Base-by-base conservation (phyloP, 2,797 vertebrate genomes). In the Pseudocheirus occidentalis region DNA sequence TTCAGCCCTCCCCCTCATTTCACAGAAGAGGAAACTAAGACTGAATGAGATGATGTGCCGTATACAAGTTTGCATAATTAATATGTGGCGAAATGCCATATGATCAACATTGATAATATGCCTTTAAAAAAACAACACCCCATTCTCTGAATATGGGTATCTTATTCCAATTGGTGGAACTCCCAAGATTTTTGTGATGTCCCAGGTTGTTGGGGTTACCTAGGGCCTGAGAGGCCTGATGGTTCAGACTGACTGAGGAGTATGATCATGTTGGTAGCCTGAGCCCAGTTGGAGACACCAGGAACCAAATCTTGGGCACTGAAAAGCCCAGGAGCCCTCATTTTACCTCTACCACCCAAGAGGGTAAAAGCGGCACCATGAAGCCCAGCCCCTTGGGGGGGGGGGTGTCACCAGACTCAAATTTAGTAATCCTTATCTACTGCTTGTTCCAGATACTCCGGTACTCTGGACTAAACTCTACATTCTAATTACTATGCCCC, bases 21-120 rank as follows among this genome's bases (percentile, higher is more conserved):
- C 91, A 94, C 6, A 96, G 73, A 91, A 56, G 24, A 89, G 11
- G 7, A 59, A 93, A 95, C 89, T 34, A 46, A 90, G 73, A 24
- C 4, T 94, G 34, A 53, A 28, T n/a, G 53, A 46, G 4, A 11
- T 46, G 29, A 62, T 62, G 59, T 62, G 59, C 4, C 59, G 24
- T 57, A 9, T 62, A 62, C 29, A 31, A 62, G 34, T 62, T 34
- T 29, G 10, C 31, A 31, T 24, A 62, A 34, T 34, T 62, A 34
- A 34, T 62, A 62, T 62, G 11, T 62, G 59, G 58, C 29, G 14
- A 62, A 34, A 62, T 31, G 29, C 59, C 59, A 66, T 66, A 13
- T 66, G 59, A n/a, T 66, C 31, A 66, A 66, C 27, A 16, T 66
- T 66, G 59, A 34, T 16, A n/a, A 66, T 66, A 34, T 66, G 13